These are phyloP conservation scores for Anastrepha obliqua DNA, from an alignment of 1,140 invertebrate genomes.

Conservation along the genomic window DNA sequence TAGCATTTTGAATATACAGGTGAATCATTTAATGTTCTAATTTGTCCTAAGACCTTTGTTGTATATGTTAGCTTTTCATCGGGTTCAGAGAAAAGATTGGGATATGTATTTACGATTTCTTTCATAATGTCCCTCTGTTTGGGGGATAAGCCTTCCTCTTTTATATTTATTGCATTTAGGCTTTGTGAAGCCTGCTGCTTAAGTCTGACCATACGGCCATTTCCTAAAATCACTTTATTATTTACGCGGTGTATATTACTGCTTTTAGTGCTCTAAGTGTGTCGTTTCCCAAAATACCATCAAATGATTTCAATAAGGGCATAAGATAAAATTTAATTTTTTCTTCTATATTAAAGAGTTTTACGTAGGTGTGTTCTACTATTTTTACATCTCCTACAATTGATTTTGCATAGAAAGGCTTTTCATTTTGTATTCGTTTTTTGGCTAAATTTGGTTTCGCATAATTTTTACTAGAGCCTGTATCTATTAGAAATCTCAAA, in stretches of 20 bases:
- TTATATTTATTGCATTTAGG: slow-evolving; percentile 57
- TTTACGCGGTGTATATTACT: slow-evolving; percentile 56
- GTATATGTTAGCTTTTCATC: slow-evolving; percentile 58
- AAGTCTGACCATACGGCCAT: slow-evolving; percentile 53
- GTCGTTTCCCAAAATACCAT: slow-evolving; percentile 60
- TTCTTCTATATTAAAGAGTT: too few relatives aligned
- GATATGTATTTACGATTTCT: slow-evolving; percentile 6
- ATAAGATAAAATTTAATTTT: slow-evolving; percentile 42
- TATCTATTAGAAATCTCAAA: slow-evolving; percentile 58
- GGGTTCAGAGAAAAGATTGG: slow-evolving; percentile 58
- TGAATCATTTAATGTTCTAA: slow-evolving; percentile 57
- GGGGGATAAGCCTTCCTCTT: slow-evolving; percentile 27
- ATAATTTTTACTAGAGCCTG: slow-evolving; percentile 59
- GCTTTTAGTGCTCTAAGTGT: slow-evolving; percentile 57
- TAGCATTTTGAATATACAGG: slow-evolving; percentile 60
- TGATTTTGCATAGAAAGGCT: slow-evolving; percentile 56
- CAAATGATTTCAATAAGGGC: slow-evolving; percentile 57
- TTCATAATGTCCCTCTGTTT: slow-evolving; percentile 32
- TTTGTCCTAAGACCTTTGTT: slow-evolving; percentile 59
- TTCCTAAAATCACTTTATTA: slow-evolving; percentile 50
- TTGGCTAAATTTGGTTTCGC: slow-evolving; percentile 55
- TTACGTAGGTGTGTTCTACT: slow-evolving; percentile 29
- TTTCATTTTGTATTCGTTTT: slow-evolving; percentile 55
- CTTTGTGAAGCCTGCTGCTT: slow-evolving; percentile 42
- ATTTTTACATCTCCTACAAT: slow-evolving; percentile 58